These are phyloP conservation scores for Euthynnus affinis DNA, from an alignment of 2,797 vertebrate species.

Conservation along the genomic window DNA sequence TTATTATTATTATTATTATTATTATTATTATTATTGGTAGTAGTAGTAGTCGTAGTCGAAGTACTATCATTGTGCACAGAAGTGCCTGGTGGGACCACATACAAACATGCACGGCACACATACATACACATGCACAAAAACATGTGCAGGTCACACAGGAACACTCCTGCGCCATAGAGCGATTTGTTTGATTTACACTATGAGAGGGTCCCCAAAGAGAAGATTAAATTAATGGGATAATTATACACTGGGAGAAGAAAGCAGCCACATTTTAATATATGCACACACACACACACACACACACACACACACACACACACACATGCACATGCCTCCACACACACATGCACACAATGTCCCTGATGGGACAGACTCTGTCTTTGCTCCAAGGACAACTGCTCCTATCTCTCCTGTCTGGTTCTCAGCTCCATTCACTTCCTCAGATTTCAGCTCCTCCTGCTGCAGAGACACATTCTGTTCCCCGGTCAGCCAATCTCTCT, in stretches of 20 bases:
- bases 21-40: too few species aligned
- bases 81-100: conserved; percentile 22
- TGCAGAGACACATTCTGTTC: conserved; percentile 53
- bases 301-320: too few species aligned
- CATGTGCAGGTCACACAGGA: conserved; percentile 21
- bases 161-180: conserved; percentile 20
- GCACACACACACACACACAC: conserved; percentile 46
- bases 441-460: conserved; percentile 39
- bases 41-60: conserved; percentile 11
- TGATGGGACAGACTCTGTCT: conserved; percentile 56
- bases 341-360: conserved; percentile 27
- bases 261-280: conserved; percentile 78
- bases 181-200: conserved; percentile 78
- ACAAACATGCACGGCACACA: conserved; percentile 40
- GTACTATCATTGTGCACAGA: conserved; percentile 21
- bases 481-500: conserved; percentile 52
- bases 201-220: conserved; percentile 72
- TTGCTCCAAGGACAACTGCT: conserved; percentile 71
- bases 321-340: conserved; percentile 28
- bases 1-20: too few species aligned
- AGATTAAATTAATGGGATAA: conserved; percentile 84
- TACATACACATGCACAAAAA: conserved; percentile 18
- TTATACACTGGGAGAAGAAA: conserved; percentile 76
- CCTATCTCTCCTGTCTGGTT: conserved; percentile 44
- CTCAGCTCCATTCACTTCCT: conserved; percentile 48